These are phyloP conservation scores for Montipora capitata DNA, from an alignment of 92 coral and sea anemone genomes.

Conservation along the genomic window DNA sequence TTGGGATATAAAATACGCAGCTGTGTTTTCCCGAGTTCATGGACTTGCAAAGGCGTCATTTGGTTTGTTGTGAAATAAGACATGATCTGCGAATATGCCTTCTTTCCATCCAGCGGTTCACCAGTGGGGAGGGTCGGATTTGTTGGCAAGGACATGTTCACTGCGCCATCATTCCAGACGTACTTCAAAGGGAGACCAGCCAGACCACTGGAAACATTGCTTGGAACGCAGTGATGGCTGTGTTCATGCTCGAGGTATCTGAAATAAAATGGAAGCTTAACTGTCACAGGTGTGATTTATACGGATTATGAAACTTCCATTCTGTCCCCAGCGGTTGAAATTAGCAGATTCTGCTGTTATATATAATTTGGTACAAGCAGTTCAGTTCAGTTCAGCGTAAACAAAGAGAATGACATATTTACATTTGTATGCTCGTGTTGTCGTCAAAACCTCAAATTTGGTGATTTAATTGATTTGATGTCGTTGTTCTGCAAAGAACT, in stretches of 20 bases:
- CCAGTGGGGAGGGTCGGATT: slow-evolving; percentile 71
- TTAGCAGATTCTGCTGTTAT: no score
- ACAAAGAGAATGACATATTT: no score
- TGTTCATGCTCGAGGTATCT: slow-evolving; percentile 83
- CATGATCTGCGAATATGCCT: slow-evolving; percentile 66
- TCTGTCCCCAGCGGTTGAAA: no score
- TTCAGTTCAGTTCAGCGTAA: no score
- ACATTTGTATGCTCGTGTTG: no score
- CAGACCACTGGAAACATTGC: slow-evolving; percentile 84
- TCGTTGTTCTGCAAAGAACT: no score
- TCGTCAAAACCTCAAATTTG: no score
- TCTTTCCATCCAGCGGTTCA: slow-evolving; percentile 59
- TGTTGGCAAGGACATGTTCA: slow-evolving; percentile 71
- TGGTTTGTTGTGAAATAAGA: slow-evolving; percentile 81
- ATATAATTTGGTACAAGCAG: no score
- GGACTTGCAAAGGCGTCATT: slow-evolving; percentile 76
- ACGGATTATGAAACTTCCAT: no score
- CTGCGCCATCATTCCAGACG: slow-evolving; percentile 73
- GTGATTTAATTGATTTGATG: no score
- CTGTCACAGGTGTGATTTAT: neutral
- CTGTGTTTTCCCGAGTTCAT: slow-evolving; percentile 64
- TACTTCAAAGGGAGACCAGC: slow-evolving; percentile 78
- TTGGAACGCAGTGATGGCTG: slow-evolving; percentile 85
- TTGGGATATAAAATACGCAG: slow-evolving; percentile 62
- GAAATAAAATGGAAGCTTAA: neutral